phyloP scores from a whole-genome alignment of 2,888 invertebrate species.

The Plebejus anna region DNA sequence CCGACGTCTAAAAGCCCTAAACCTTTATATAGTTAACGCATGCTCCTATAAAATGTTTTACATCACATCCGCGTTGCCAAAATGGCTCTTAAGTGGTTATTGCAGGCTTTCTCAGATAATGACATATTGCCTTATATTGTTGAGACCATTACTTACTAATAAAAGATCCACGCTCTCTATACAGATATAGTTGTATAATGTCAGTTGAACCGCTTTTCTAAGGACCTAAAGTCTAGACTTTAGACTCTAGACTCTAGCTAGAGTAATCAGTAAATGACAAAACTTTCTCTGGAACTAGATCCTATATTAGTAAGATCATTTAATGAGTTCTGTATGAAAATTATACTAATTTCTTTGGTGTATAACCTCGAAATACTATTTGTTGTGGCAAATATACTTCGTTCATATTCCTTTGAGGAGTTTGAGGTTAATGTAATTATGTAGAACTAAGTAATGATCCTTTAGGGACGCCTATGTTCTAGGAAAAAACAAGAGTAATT shows the following conservation, averaged over 20 bases:
- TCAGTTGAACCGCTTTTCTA: too few relatives aligned
- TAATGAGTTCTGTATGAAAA: neutral
- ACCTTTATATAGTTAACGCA: neutral
- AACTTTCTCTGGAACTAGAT: too few relatives aligned
- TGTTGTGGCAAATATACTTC: neutral
- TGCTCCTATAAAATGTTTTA: neutral
- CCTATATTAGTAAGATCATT: too few relatives aligned
- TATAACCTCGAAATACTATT: neutral
- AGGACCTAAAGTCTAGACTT: too few relatives aligned
- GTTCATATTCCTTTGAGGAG: neutral
- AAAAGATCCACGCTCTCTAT: too few relatives aligned
- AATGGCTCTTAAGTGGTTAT: neutral
- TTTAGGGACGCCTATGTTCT: neutral
- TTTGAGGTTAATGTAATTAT: neutral
- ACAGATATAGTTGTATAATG: too few relatives aligned
- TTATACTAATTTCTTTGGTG: neutral
- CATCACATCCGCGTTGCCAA: neutral
- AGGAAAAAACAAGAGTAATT: neutral
- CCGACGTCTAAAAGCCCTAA: neutral
- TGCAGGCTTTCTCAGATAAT: neutral
- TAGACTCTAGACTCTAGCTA: too few relatives aligned
- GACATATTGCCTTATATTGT: neutral
- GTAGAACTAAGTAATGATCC: neutral
- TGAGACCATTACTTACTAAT: neutral
- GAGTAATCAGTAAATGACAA: too few relatives aligned